phyloP scores from a whole-genome alignment of 2,797 vertebrate genomes.

The Siniperca obscura region DNA sequence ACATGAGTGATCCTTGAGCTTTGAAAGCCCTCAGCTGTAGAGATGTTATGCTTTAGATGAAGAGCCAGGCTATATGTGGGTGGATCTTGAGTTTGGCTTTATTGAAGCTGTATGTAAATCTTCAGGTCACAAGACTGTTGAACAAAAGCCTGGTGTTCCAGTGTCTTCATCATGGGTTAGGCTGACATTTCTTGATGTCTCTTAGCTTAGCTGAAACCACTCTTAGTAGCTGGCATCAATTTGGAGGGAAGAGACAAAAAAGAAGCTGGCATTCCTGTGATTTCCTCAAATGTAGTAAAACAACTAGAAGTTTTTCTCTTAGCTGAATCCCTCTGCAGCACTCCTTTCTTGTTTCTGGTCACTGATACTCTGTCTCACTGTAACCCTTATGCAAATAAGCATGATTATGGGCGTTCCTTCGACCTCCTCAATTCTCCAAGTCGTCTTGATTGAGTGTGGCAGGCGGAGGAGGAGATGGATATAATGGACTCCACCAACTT shows the following conservation, averaged over 20 bases:
- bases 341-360: slow-evolving; percentile 68
- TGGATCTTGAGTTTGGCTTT: slow-evolving; percentile 60
- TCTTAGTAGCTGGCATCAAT: slow-evolving; percentile 61
- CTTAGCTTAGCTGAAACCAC: slow-evolving; percentile 44
- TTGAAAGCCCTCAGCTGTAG: slow-evolving; percentile 67
- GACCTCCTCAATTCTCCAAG: slow-evolving; percentile 64
- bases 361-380: slow-evolving; percentile 53
- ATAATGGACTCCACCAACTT: slow-evolving; percentile 79
- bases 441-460: slow-evolving; percentile 79
- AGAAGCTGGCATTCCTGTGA: slow-evolving; percentile 43
- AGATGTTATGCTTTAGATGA: slow-evolving; percentile 67
- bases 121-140: slow-evolving; percentile 69
- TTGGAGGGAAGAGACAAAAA: slow-evolving; percentile 53
- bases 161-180: slow-evolving; percentile 54
- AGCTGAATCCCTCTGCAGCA: slow-evolving; percentile 44
- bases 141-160: slow-evolving; percentile 64
- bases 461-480: slow-evolving; percentile 70
- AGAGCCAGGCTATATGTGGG: slow-evolving; percentile 58
- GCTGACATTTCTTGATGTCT: slow-evolving; percentile 65
- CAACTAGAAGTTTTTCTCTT: slow-evolving; percentile 45
- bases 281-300: slow-evolving; percentile 53
- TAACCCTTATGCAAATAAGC: slow-evolving; percentile 73
- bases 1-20: slow-evolving; percentile 61
- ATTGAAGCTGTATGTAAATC: slow-evolving; percentile 75
- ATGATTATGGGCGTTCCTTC: slow-evolving; percentile 71